phyloP scores from a whole-genome alignment of 2,113 vertebrate species.

The Microcebus murinus region DNA sequence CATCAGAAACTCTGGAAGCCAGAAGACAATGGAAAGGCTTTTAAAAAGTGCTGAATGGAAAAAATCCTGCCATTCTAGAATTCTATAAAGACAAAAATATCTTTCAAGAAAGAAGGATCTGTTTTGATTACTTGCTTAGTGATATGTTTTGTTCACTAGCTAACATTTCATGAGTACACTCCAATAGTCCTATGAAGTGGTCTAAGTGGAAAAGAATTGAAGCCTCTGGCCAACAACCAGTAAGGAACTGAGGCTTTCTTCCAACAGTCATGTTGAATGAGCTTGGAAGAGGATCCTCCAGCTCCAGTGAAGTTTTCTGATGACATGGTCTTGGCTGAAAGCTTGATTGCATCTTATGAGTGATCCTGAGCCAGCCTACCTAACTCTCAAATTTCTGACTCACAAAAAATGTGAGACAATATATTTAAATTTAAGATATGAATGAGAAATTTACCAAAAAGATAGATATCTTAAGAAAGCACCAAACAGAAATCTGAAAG shows the following conservation, averaged over 20 bases:
- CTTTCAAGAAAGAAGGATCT: neutral
- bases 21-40: neutral
- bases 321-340: neutral
- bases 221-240: neutral
- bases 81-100: neutral
- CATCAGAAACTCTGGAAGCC: neutral
- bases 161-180: neutral
- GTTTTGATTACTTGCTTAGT: neutral
- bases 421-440: neutral
- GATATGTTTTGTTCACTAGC: neutral
- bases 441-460: neutral
- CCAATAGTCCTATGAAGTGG: neutral
- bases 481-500: neutral
- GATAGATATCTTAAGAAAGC: neutral
- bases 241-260: neutral
- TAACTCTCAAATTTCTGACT: neutral
- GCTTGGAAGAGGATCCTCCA: neutral
- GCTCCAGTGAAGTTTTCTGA: neutral
- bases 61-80: neutral
- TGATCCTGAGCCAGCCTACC: neutral
- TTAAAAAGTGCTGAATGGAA: neutral
- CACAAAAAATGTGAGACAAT: neutral
- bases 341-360: neutral
- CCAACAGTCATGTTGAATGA: too few relatives aligned
- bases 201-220: neutral